phyloP scores from a whole-genome alignment of 2,797 vertebrate genomes.

The Geotria australis region DNA sequence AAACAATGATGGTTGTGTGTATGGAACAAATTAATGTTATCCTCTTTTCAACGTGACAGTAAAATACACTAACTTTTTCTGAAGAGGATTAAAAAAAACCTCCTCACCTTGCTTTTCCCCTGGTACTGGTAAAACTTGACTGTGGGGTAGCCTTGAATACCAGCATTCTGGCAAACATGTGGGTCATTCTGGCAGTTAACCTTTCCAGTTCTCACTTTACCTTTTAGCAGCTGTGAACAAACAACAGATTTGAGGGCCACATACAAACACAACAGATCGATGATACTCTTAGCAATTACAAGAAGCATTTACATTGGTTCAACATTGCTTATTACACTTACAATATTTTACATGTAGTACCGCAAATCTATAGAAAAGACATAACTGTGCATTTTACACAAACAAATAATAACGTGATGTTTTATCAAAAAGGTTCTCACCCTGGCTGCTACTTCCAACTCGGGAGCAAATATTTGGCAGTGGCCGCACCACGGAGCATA shows the following conservation, averaged over 20 bases:
- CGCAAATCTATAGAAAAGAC: too few relatives aligned
- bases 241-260: neutral
- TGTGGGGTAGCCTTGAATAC: conserved; percentile 51
- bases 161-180: conserved; percentile 42
- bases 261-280: too few relatives aligned
- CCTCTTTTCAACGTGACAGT: too few relatives aligned
- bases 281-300: too few relatives aligned
- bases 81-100: neutral
- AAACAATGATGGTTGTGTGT: too few relatives aligned
- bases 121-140: conserved; percentile 43
- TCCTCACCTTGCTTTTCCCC: conserved; percentile 25
- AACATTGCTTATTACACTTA: too few relatives aligned
- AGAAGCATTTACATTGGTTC: too few relatives aligned
- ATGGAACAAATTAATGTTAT: too few relatives aligned
- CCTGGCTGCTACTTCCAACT: conserved; percentile 62
- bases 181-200: conserved; percentile 55
- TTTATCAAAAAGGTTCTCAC: conserved; percentile 11
- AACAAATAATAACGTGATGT: too few relatives aligned
- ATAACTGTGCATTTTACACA: too few relatives aligned
- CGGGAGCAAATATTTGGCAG: conserved; percentile 67
- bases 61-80: neutral
- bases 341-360: too few relatives aligned
- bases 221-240: conserved; percentile 35
- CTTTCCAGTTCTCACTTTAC: conserved; percentile 56
- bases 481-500: conserved; percentile 91